Percentiles rank a stretch among this genome's conserved stretches.
These are phyloP conservation scores for Caerostris extrusa DNA, from an alignment of 1,140 invertebrate species.

Conservation along the genomic window DNA sequence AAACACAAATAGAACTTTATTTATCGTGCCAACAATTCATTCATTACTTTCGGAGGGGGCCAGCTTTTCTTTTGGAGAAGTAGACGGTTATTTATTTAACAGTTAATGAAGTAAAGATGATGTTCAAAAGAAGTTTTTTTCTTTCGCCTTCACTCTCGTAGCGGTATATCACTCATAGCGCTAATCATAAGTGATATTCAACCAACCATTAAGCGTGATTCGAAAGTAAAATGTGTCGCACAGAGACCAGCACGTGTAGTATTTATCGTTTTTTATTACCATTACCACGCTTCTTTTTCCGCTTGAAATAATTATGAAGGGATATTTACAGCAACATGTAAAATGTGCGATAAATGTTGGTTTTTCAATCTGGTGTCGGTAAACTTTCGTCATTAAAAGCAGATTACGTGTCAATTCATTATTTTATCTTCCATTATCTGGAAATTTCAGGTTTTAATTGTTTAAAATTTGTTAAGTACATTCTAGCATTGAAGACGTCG, in stretches of 20 bases:
- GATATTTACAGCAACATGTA: constrained; percentile 18
- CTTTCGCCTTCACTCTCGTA: neutral
- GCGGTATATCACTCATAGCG: constrained; percentile 18
- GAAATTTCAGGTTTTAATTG: neutral
- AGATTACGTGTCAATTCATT: neutral
- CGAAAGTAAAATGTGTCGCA: constrained; percentile 29
- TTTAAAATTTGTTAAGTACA: neutral
- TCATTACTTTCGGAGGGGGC: constrained; percentile 48
- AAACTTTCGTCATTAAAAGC: constrained; percentile 4
- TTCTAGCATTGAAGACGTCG: neutral
- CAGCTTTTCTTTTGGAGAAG: constrained; percentile 36
- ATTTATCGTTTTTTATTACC: constrained; percentile 6
- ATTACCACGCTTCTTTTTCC: neutral
- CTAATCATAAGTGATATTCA: constrained; percentile 59
- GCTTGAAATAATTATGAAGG: constrained; percentile 15
- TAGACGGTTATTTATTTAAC: constrained; percentile 66
- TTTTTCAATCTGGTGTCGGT: neutral
- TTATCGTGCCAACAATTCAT: constrained; percentile 71
- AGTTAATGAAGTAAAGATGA: constrained; percentile 69
- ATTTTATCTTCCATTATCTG: neutral
- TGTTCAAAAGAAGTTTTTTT: constrained; percentile 31
- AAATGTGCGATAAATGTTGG: neutral
- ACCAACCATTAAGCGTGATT: constrained; percentile 37
- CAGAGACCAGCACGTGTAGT: neutral
- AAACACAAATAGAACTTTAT: constrained; percentile 72